Percentiles rank a stretch among this genome's conserved stretches.
These are phyloP conservation scores for Trichogramma evanescens DNA, from an alignment of 2,888 invertebrate species.

Conservation along the genomic window DNA sequence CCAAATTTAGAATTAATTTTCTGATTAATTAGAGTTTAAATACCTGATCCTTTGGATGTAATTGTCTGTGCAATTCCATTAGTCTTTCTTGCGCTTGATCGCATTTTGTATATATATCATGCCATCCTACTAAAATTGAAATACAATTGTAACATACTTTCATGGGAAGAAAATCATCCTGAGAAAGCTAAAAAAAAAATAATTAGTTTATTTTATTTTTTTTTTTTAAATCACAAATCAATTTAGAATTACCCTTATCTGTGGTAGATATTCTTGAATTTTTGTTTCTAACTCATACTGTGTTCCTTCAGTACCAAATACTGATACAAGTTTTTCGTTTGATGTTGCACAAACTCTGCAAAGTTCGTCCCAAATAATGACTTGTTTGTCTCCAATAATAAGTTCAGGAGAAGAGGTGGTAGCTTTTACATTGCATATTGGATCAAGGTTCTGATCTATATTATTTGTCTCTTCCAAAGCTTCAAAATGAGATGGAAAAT, in stretches of 20 bases:
- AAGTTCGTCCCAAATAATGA: conserved; percentile 14
- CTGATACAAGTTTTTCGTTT: conserved; percentile 53
- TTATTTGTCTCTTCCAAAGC: too few relatives aligned
- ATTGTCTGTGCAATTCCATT: conserved; percentile 25
- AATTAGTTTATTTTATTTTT: background rate
- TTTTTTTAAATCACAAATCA: background rate
- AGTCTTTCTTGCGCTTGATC: conserved; percentile 50
- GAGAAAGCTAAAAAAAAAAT: conserved; percentile 46
- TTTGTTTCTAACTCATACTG: conserved; percentile 56
- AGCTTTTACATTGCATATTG: too few relatives aligned
- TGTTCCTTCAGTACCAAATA: conserved; percentile 58
- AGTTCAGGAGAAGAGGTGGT: background rate
- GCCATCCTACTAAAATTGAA: conserved; percentile 59
- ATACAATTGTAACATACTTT: conserved; percentile 62
- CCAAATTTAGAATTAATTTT: background rate
- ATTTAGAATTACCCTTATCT: conserved; percentile 44
- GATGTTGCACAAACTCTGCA: conserved; percentile 55
- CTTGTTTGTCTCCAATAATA: conserved; percentile 10
- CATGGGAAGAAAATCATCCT: conserved; percentile 53
- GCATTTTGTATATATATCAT: conserved; percentile 55
- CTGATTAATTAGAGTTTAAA: background rate
- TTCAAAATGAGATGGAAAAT: too few relatives aligned
- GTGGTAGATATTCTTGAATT: conserved; percentile 59
- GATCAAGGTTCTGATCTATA: too few relatives aligned
- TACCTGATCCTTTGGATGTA: conserved; percentile 13